Conservation (phyloP, 2,888 invertebrate species). For the Aphodius sticticus region DNA sequence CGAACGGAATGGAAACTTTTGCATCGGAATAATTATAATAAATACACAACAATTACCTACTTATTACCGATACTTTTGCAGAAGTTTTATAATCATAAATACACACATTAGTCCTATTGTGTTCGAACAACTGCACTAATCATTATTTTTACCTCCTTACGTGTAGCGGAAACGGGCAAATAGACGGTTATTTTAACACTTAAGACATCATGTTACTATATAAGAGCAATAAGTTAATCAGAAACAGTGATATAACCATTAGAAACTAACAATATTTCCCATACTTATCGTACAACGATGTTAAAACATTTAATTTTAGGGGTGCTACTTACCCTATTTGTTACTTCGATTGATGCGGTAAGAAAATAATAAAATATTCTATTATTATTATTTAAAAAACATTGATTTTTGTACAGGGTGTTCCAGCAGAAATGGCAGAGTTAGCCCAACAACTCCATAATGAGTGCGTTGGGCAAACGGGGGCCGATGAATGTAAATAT, state of each 20-base stretch:
- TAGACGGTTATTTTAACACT: neutral
- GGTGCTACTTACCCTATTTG: neutral
- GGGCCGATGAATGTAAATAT: constrained; percentile 55
- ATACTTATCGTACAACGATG: neutral
- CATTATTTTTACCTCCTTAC: neutral
- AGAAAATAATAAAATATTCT: neutral
- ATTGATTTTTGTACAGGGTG: constrained; percentile 11
- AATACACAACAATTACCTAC: neutral
- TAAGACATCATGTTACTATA: neutral
- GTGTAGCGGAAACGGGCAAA: neutral
- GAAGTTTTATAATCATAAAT: neutral
- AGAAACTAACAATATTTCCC: neutral
- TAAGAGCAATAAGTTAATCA: neutral
- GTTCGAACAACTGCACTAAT: neutral
- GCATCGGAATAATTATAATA: constrained; percentile 36
- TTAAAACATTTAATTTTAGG: neutral
- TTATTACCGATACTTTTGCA: neutral
- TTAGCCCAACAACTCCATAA: constrained; percentile 55
- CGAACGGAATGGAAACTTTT: neutral
- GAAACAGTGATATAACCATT: neutral
- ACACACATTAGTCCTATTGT: neutral
- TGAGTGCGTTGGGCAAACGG: constrained; percentile 56
- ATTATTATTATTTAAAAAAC: neutral
- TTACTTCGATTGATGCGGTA: neutral
- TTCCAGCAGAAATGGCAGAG: constrained; percentile 54